Evolutionary conservation across 2,113 vertebrate genomes (phyloP).

Genomic region (Talpa occidentalis): DNA sequence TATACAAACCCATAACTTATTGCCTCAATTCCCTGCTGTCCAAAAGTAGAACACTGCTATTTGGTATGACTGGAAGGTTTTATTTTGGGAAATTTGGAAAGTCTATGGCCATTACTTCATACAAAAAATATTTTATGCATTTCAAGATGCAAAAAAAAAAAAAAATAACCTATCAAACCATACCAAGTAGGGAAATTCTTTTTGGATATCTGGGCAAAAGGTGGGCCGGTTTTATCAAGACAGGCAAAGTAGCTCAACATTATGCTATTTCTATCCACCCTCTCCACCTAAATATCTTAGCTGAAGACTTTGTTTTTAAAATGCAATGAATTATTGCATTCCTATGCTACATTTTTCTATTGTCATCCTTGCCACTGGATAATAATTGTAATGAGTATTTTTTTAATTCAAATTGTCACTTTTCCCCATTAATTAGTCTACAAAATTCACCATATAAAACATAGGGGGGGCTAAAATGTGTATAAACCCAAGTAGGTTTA

Average conservation of each 20-base stretch:
- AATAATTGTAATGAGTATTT: not conserved
- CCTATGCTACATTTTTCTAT: not conserved
- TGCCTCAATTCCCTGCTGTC: not conserved
- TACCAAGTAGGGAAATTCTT: not conserved
- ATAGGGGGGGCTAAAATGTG: not conserved
- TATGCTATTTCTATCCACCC: not conserved
- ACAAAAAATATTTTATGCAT: too few species aligned
- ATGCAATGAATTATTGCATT: not conserved
- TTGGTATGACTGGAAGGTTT: not conserved
- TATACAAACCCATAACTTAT: not conserved
- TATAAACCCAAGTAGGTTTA: not conserved
- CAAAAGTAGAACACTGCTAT: not conserved
- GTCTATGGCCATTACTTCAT: not conserved
- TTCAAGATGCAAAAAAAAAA: too few species aligned
- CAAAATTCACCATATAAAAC: not conserved
- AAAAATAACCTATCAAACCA: not conserved
- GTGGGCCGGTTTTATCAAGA: not conserved
- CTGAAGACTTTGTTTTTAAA: slow-evolving; percentile 31
- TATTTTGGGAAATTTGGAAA: not conserved
- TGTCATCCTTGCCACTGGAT: not conserved
- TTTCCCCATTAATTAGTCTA: slow-evolving; percentile 2
- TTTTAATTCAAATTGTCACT: not conserved
- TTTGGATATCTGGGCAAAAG: not conserved
- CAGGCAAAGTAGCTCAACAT: not conserved
- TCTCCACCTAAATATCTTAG: not conserved